Evolutionary conservation across 2,888 invertebrate genomes (phyloP).

Genomic region (Apodemia zela): DNA sequence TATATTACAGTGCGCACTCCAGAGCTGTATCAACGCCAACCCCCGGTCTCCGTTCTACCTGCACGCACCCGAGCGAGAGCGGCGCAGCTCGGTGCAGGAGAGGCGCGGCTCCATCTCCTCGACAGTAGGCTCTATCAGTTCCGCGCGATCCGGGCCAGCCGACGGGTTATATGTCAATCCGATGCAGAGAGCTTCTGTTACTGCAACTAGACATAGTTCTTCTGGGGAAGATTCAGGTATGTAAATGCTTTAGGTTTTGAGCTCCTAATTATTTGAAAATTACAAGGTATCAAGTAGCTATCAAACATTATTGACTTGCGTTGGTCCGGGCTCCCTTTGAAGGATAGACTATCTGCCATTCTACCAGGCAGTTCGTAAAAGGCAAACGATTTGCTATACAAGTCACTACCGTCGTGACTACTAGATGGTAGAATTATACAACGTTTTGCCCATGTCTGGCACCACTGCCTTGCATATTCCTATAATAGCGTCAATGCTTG

Average conservation of each 20-base stretch:
- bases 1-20: conserved; percentile 73
- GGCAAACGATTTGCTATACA: too few relatives aligned
- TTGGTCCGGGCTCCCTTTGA: too few relatives aligned
- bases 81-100: conserved; percentile 51
- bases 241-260: neutral
- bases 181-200: conserved; percentile 79
- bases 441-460: too few relatives aligned
- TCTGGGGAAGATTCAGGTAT: conserved; percentile 72
- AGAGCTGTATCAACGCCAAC: conserved; percentile 74
- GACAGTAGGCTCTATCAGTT: conserved; percentile 62
- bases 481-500: too few relatives aligned
- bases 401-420: too few relatives aligned
- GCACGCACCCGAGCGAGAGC: conserved; percentile 83
- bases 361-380: too few relatives aligned
- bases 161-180: conserved; percentile 93
- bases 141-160: conserved; percentile 77
- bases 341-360: too few relatives aligned
- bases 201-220: conserved; percentile 56
- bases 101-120: conserved; percentile 64
- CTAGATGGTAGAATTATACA: too few relatives aligned
- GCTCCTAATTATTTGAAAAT: too few relatives aligned
- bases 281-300: too few relatives aligned
- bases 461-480: too few relatives aligned
- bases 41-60: conserved; percentile 85
- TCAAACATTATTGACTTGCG: too few relatives aligned